Evolutionary conservation across 1,140 invertebrate species (phyloP).

Genomic region (Luehdorfia chinensis): DNA sequence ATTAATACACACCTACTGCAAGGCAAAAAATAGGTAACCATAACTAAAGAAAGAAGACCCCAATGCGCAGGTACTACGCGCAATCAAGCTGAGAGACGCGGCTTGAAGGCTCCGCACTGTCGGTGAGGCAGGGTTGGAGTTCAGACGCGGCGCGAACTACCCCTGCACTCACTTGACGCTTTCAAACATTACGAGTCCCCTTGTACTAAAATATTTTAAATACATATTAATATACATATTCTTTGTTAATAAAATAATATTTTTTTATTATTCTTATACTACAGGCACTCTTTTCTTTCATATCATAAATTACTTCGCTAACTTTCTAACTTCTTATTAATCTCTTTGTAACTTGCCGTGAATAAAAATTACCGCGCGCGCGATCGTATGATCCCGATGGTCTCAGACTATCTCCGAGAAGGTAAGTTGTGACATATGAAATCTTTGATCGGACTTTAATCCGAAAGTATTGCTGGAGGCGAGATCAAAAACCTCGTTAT

Average conservation of each 20-base stretch:
- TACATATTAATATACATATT: no score
- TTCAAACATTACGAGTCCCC: neutral
- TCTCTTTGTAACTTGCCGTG: no score
- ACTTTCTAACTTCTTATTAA: neutral
- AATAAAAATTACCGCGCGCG: no score
- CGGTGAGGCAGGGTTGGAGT: neutral
- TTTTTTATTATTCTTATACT: neutral
- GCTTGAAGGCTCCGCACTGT: neutral
- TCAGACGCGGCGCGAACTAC: neutral
- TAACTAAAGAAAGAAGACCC: neutral
- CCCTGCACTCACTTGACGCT: neutral
- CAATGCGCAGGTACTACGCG: conserved; percentile 25
- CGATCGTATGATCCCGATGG: no score
- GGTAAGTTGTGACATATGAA: no score
- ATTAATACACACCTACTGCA: no score
- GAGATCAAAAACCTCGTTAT: no score
- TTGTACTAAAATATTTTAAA: no score
- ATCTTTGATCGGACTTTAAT: no score
- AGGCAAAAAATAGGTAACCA: neutral
- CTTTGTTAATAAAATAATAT: no score
- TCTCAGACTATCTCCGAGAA: no score
- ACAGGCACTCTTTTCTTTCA: neutral
- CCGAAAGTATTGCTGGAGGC: no score
- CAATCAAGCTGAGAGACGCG: conserved; percentile 2
- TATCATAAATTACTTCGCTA: neutral